Conservation (phyloP, 1,140 invertebrate species). For the Pentalonia nigronervosa region DNA sequence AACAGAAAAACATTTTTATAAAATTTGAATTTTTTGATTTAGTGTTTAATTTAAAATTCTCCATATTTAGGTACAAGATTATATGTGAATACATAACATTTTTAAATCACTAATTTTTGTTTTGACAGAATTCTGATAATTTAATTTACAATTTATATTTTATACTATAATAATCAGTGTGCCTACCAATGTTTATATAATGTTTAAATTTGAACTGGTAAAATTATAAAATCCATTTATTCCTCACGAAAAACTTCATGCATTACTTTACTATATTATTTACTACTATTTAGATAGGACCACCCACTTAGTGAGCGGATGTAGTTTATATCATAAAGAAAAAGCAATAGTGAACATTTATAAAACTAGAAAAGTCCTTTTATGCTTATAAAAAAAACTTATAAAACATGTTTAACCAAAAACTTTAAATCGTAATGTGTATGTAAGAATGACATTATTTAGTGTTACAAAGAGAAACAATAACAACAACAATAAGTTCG, state of each 20-base stretch:
- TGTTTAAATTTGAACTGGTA: neutral
- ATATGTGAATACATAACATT: neutral
- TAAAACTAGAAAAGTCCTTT: neutral
- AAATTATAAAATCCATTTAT: neutral
- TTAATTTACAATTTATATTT: neutral
- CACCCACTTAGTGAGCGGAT: neutral
- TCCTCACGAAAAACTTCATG: neutral
- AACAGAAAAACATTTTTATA: neutral
- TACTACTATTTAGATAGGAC: neutral
- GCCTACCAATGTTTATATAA: neutral
- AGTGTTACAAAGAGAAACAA: neutral
- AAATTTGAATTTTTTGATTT: neutral
- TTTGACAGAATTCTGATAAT: neutral
- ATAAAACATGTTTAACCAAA: too few relatives aligned
- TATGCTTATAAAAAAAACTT: neutral
- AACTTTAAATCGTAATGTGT: neutral
- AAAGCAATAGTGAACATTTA: neutral
- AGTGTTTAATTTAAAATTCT: neutral
- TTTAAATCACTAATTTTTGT: neutral
- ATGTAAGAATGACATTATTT: neutral
- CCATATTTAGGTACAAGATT: neutral
- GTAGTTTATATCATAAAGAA: neutral
- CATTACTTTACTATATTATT: neutral
- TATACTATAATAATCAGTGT: neutral
- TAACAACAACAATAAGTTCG: neutral